Evolutionary conservation across 2,888 invertebrate species (phyloP), one percentile per base, ranked within the genome.

Genomic region (Malthinus flaveolus): DNA sequence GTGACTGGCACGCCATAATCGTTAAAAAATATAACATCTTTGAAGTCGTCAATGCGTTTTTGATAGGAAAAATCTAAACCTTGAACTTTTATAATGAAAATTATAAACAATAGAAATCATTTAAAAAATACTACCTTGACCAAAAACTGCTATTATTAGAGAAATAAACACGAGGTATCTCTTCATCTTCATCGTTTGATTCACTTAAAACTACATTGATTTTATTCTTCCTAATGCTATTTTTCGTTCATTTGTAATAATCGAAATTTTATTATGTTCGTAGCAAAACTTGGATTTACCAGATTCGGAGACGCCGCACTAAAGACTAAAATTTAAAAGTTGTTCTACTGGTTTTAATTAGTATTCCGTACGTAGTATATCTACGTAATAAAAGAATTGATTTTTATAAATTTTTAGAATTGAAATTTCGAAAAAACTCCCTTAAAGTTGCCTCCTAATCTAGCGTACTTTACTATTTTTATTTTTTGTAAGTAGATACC

Each of bases 251-350:
- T 23, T 42, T 23, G n/a, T 23, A 23, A 7, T n/a, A 15, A 8
- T 8, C 8, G 15, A 23, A 15, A 13, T 15, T 15, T 15, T 42
- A n/a, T 10, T 13, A 7, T 42, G 23, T 42, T 42, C n/a, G n/a
- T 8, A 42, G 39, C n/a, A 49, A 49, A 36, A 56, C 45, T 44
- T 49, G 52, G 58, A 47, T 56, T 56, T 56, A 58, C 58, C 58
- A 52, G 58, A 53, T 52, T 48, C 53, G 48, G 42, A 51, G 58
- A 52, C 58, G 58, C 48, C 56, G 49, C 56, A 49, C 49, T 49
- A 56, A 56, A 49, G 9, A 56, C 49, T 49, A 44, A 45, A 37
- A 8, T 23, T 49, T 32, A 49, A 37, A 32, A 32, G 35, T 42
- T 42, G 39, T 42, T 42, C 23, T 42, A 42, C 39, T 42, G 39